Evolutionary conservation across 2,797 vertebrate species (phyloP), one percentile per base, ranked within the genome.

Genomic region (Sebastes cheni): DNA sequence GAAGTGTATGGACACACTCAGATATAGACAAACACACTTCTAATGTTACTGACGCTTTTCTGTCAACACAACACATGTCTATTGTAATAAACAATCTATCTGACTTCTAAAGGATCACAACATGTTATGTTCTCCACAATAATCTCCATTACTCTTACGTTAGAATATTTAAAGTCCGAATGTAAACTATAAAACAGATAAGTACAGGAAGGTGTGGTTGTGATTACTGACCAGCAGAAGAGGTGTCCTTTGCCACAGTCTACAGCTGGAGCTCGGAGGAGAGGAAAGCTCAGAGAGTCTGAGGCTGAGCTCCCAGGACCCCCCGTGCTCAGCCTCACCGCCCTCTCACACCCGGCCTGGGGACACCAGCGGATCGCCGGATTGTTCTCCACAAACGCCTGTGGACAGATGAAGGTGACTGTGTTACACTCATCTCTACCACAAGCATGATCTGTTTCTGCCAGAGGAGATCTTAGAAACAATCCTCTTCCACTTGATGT

Each of bases 381-480:
- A 94, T 99, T 99, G 95, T 99, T 99, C 95, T 99, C 98, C 89
- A 99, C 99, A 95, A 99, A 99, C 6, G 99, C 98, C 98, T 99
- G 88, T 69, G 55, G 22, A 75, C 2, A 80, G 68, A 80, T 75
- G 3, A 66, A 78, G 2, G 8, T 23, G 4, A 39, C 10, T 14
- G 5, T 30, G 14, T 22, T 7, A 39, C 4, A 23, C 6, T 25
- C 32, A 25, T 27, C 32, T 60, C 56, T 32, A 20, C 25, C 22
- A 54, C 4, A 54, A 20, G 30, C 2, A 29, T 36, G n/a, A n/a
- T 27, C 4, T 42, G 65, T 46, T 29, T 66, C 20, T 23, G 22
- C 23, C 16, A 62, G 7, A 23, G 25, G 32, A 54, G 3, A 32
- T 67, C 18, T 55, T 0, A 22, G 5, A n/a, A 59, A 23, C 11